Conservation (phyloP, 2,113 vertebrate genomes). For the Sarotherodon lohbergeri region DNA sequence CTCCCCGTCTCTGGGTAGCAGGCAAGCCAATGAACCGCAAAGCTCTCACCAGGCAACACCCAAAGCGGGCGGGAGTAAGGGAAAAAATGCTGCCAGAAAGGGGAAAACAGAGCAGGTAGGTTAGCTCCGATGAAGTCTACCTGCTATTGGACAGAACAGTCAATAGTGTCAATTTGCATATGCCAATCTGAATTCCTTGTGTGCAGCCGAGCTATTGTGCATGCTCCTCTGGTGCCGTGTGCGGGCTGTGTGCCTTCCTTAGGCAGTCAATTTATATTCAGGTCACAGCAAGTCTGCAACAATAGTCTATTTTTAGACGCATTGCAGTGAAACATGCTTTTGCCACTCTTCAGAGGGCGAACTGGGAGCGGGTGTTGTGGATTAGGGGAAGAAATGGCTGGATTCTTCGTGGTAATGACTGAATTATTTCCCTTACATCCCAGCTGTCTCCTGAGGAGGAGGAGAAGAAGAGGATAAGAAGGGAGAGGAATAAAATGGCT, state of each 20-base stretch:
- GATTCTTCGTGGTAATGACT: constrained; percentile 41
- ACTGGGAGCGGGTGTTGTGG: constrained; percentile 32
- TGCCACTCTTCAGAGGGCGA: constrained; percentile 43
- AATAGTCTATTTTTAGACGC: constrained; percentile 78
- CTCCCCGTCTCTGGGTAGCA: constrained; percentile 81
- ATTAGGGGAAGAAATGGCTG: constrained; percentile 30
- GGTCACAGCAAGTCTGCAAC: constrained; percentile 77
- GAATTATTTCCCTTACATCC: constrained; percentile 24
- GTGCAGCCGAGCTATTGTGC: constrained; percentile 40
- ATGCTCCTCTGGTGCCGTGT: constrained; percentile 27
- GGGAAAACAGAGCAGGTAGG: constrained; percentile 91
- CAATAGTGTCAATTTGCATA: constrained; percentile 17
- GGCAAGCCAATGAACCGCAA: constrained; percentile 78
- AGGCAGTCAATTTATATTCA: constrained; percentile 75
- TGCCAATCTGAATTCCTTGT: constrained; percentile 28
- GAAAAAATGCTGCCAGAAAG: constrained; percentile 82
- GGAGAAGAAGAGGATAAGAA: constrained; percentile 89
- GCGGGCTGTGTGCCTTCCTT: constrained; percentile 60
- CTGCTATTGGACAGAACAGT: constrained; percentile 34
- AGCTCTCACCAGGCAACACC: constrained; percentile 64
- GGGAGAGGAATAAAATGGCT: constrained; percentile 99
- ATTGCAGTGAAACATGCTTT: constrained; percentile 67
- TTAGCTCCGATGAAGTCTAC: not conserved
- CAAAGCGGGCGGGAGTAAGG: constrained; percentile 78
- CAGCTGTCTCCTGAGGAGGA: constrained; percentile 95